phyloP scores from a whole-genome alignment of 1,140 invertebrate species.

The Lepidostoma basale region DNA sequence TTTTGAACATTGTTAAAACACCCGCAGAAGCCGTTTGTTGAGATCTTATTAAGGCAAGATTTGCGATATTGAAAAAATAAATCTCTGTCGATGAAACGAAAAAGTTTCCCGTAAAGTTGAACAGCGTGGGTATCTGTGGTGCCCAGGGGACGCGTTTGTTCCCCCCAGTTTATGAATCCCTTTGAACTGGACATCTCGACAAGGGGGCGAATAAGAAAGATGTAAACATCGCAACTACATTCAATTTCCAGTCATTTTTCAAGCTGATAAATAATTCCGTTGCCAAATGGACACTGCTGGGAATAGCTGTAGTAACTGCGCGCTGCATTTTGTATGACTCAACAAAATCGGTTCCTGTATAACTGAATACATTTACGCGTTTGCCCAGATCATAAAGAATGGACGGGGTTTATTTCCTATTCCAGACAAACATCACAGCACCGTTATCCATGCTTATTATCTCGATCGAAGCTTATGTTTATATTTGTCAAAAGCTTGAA shows the following conservation, averaged over 20 bases:
- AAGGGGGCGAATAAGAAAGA: slow-evolving; percentile 57
- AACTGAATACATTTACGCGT: background rate
- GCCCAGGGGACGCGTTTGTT: slow-evolving; percentile 61
- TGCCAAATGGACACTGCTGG: slow-evolving; percentile 29
- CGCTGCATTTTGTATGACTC: slow-evolving; percentile 30
- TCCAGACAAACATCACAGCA: no score
- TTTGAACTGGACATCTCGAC: slow-evolving; percentile 61
- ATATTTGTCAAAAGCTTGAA: no score
- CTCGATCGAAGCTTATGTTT: no score
- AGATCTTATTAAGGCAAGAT: slow-evolving; percentile 16
- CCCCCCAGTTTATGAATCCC: slow-evolving; percentile 62
- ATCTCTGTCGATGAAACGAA: slow-evolving; percentile 35
- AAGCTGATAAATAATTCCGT: slow-evolving; percentile 65
- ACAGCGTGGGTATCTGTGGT: slow-evolving; percentile 47
- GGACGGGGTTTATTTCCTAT: no score
- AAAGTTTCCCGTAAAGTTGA: slow-evolving; percentile 31
- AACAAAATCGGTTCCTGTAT: slow-evolving; percentile 4
- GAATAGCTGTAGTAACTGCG: slow-evolving; percentile 3
- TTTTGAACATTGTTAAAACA: no score
- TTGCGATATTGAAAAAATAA: slow-evolving; percentile 35
- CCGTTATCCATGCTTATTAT: no score
- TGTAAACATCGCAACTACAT: slow-evolving; percentile 65
- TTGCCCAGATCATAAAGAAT: slow-evolving; percentile 8
- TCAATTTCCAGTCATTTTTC: slow-evolving; percentile 66
- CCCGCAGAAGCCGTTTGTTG: no score